Conservation (phyloP, 2,888 invertebrate genomes). For the Marronus borbonicus region DNA sequence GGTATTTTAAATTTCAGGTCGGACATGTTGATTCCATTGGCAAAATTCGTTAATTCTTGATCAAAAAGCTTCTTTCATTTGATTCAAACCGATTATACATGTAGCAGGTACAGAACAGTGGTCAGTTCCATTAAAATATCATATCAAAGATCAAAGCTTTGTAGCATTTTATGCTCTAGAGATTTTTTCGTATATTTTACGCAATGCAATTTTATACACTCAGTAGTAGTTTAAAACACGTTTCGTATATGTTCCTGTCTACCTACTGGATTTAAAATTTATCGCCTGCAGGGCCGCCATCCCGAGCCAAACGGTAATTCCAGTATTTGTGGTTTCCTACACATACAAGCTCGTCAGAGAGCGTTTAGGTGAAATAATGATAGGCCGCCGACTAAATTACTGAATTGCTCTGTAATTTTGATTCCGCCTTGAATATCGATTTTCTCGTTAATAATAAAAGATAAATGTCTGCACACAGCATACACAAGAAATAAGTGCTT, state of each 20-base stretch:
- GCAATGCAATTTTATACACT: not conserved
- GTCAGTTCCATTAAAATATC: not conserved
- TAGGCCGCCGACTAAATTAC: not conserved
- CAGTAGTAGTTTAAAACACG: not conserved
- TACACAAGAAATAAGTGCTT: too few species aligned
- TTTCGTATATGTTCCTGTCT: not conserved
- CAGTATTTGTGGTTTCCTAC: conserved; percentile 11
- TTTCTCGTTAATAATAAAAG: not conserved
- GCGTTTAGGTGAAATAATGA: not conserved
- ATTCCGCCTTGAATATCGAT: not conserved
- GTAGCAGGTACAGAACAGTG: too few species aligned
- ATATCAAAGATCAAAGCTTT: too few species aligned
- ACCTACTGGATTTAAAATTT: not conserved
- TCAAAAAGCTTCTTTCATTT: too few species aligned
- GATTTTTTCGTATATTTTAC: too few species aligned
- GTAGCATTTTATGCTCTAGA: too few species aligned
- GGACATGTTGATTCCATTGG: not conserved
- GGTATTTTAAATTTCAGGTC: too few species aligned
- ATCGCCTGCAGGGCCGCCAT: not conserved
- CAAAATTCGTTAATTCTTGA: too few species aligned
- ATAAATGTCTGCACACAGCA: too few species aligned
- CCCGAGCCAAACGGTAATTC: not conserved
- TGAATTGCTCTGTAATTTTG: not conserved
- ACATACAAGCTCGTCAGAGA: not conserved
- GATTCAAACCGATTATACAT: too few species aligned